Percentiles rank a stretch among this genome's conserved stretches.
phyloP scores from a whole-genome alignment of 2,113 vertebrate genomes.

The Danionella cerebrum region DNA sequence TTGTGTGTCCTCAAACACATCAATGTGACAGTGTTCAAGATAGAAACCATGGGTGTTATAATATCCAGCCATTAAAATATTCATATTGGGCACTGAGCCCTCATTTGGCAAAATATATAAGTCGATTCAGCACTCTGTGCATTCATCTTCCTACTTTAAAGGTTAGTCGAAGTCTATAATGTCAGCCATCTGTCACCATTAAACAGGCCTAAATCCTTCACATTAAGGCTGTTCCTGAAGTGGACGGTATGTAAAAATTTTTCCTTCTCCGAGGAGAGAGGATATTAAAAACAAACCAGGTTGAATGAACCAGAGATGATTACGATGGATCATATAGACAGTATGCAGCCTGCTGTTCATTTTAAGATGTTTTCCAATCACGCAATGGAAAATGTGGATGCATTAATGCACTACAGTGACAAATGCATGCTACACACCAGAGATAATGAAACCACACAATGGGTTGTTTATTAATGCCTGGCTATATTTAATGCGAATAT shows the following conservation, averaged over 20 bases:
- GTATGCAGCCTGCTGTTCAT: neutral
- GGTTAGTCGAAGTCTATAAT: conserved; percentile 9
- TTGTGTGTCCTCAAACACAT: neutral
- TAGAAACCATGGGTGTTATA: neutral
- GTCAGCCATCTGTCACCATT: conserved; percentile 15
- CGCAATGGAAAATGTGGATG: neutral
- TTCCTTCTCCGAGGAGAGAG: neutral
- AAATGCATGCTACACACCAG: neutral
- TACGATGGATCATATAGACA: conserved; percentile 14
- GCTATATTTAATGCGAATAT: neutral
- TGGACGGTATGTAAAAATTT: neutral
- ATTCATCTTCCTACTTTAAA: conserved; percentile 16
- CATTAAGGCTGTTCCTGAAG: neutral
- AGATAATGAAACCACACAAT: conserved; percentile 1
- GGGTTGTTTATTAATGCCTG: neutral
- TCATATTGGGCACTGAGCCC: neutral
- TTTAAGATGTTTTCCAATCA: conserved; percentile 12
- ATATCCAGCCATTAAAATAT: neutral
- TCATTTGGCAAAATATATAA: neutral
- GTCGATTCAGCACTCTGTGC: neutral
- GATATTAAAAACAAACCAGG: neutral
- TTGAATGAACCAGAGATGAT: neutral
- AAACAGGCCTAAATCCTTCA: neutral
- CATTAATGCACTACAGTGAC: neutral
- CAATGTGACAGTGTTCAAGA: neutral